These are phyloP conservation scores for Rhamphomyia laevipes DNA, from an alignment of 2,888 invertebrate species.

Conservation along the genomic window DNA sequence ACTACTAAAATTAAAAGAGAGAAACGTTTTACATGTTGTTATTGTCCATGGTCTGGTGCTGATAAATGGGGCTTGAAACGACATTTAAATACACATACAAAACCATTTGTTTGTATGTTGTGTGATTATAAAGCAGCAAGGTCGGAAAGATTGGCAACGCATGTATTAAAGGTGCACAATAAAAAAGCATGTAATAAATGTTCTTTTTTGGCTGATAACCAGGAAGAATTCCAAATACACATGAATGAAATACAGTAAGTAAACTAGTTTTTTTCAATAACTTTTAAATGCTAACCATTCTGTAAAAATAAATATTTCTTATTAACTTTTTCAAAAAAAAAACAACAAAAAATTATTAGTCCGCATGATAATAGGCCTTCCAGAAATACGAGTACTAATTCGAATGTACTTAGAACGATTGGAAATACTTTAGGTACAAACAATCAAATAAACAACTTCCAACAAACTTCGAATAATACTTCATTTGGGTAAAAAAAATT, in stretches of 20 bases:
- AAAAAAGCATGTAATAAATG: constrained; percentile 84
- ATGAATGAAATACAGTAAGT: constrained; percentile 66
- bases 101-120: constrained; percentile 79
- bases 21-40: constrained; percentile 73
- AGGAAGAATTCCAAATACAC: constrained; percentile 64
- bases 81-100: constrained; percentile 84
- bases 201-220: constrained; percentile 75
- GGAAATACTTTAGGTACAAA: constrained; percentile 37
- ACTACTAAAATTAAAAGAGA: constrained; percentile 43
- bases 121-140: constrained; percentile 91
- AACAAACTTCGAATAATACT: constrained; percentile 30
- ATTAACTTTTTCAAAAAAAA: neutral
- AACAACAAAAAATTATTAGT: constrained; percentile 16
- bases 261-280: constrained; percentile 8
- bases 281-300: neutral
- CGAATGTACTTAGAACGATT: constrained; percentile 37
- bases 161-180: constrained; percentile 84
- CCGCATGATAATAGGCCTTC: constrained; percentile 34
- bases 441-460: constrained; percentile 37
- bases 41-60: constrained; percentile 85
- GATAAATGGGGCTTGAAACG: constrained; percentile 91
- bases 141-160: constrained; percentile 78
- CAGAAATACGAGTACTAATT: constrained; percentile 28
- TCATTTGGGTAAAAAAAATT: constrained; percentile 31
- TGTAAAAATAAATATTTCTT: neutral